phyloP scores from a whole-genome alignment of 2,888 invertebrate species.

The Torymus aiolomorphi region DNA sequence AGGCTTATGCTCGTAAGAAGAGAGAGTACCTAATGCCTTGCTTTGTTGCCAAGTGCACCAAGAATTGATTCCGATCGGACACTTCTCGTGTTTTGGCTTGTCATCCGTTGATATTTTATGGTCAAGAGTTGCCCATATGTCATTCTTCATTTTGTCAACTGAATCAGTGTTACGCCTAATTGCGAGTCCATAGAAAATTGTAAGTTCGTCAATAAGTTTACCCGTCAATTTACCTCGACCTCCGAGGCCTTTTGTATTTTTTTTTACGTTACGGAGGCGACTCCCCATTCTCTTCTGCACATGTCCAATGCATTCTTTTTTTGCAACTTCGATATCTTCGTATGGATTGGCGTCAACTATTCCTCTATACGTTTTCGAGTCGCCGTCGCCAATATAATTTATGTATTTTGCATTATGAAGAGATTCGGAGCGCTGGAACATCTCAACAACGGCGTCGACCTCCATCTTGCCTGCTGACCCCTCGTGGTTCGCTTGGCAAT shows the following conservation, averaged over 20 bases:
- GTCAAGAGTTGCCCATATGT: constrained; percentile 55
- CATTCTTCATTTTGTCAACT: constrained; percentile 58
- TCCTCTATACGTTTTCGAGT: constrained; percentile 14
- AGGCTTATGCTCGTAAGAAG: constrained; percentile 34
- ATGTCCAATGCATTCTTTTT: too few relatives aligned
- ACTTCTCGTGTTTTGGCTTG: constrained; percentile 57
- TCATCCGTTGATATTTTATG: constrained; percentile 58
- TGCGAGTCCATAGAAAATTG: too few relatives aligned
- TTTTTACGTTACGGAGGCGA: constrained; percentile 50
- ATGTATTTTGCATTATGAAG: too few relatives aligned
- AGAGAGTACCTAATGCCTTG: constrained; percentile 34
- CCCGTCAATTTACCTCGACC: constrained; percentile 54
- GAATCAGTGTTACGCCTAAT: constrained; percentile 56
- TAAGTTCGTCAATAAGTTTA: constrained; percentile 55
- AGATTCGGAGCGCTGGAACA: too few relatives aligned
- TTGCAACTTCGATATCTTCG: constrained; percentile 36
- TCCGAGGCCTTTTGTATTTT: constrained; percentile 42
- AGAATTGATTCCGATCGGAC: constrained; percentile 55
- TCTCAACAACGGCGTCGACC: too few relatives aligned
- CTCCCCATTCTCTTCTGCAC: too few relatives aligned
- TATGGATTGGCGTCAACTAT: constrained; percentile 49
- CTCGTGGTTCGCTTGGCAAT: background rate
- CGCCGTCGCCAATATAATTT: too few relatives aligned
- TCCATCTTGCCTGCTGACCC: constrained; percentile 12
- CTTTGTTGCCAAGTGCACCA: constrained; percentile 60